Base-by-base conservation (phyloP, 1,140 invertebrate genomes). In the Lanistes nyassanus region DNA sequence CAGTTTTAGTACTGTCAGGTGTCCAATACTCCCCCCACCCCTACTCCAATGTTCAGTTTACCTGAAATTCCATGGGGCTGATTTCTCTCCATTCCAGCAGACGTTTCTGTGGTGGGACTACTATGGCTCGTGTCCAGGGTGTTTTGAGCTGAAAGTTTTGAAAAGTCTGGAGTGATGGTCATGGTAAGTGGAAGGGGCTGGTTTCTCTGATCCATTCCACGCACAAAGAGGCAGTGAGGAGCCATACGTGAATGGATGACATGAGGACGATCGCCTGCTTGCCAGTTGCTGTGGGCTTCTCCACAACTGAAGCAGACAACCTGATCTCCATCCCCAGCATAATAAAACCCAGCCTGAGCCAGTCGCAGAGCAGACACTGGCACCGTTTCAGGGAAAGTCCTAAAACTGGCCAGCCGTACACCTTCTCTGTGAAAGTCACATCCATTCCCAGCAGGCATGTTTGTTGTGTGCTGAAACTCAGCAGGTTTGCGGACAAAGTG, bases 291-390 rank as follows among this genome's bases (percentile, higher is more conserved):
- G 26, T 78, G 53, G 29, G 65, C 55, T 6, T 53, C 39, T 55
- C 73, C 72, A 67, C 79, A 81, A 31, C 53, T 62, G 53, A 75
- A 76, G 70, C 79, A 81, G 11, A 42, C 58, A 5, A 75, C 75
- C 29, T 26, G 31, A 55, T 79, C 79, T n/a, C 37, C 56, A 36
- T 65, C 51, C 2, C 70, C 75, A 23, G 26, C n/a, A 47, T 67
- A 76, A 62, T 75, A 74, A 66, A 81, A 81, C 0, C 79, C 79
- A 19, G 66, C 75, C n/a, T 75, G 53, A 9, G 79, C 75, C 26
- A 81, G 75, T 7, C 51, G 37, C 19, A 76, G 31, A 9, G 65
- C 34, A 26, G 69, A 74, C 26, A 79, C 55, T 23, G 69, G 56
- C 1, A 34, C 26, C 36, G 72, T n/a, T n/a, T 19, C 21, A 23